A percentile compares a stretch with the other conserved stretches of the same genome.
These are phyloP conservation scores for Eucriotettix oculatus DNA, from an alignment of 2,888 invertebrate species.

Conservation along the genomic window DNA sequence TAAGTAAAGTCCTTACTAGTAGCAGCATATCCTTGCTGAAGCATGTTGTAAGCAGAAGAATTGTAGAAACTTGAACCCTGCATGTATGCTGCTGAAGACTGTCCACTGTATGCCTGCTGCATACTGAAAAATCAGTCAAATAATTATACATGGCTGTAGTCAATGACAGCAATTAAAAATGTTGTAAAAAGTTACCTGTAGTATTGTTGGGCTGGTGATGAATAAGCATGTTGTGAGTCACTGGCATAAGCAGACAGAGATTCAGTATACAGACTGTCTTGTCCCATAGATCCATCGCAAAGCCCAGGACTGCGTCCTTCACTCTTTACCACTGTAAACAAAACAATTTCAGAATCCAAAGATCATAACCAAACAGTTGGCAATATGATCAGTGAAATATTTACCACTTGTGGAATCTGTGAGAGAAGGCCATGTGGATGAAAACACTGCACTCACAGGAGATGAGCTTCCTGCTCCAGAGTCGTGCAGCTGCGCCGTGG, in stretches of 20 bases:
- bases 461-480: background rate
- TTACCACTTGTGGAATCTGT: background rate
- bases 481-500: background rate
- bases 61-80: conserved; percentile 15
- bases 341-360: background rate
- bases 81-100: conserved; percentile 19
- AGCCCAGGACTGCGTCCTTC: conserved; percentile 55
- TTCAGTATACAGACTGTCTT: conserved; percentile 9
- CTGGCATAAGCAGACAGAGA: conserved; percentile 25
- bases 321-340: conserved; percentile 36
- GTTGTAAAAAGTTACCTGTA: conserved; percentile 46
- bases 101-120: conserved; percentile 29
- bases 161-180: conserved; percentile 6
- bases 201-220: conserved; percentile 44
- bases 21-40: conserved; percentile 20
- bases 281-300: conserved; percentile 24
- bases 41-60: conserved; percentile 16
- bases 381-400: background rate
- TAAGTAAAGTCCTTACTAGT: background rate
- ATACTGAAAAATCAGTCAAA: conserved; percentile 21
- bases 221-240: conserved; percentile 36
- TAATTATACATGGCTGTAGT: background rate
- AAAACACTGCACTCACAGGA: background rate
- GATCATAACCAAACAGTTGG: background rate
- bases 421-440: background rate